These are phyloP conservation scores for Orthonevra nobilis DNA, from an alignment of 2,888 invertebrate genomes.

Conservation along the genomic window DNA sequence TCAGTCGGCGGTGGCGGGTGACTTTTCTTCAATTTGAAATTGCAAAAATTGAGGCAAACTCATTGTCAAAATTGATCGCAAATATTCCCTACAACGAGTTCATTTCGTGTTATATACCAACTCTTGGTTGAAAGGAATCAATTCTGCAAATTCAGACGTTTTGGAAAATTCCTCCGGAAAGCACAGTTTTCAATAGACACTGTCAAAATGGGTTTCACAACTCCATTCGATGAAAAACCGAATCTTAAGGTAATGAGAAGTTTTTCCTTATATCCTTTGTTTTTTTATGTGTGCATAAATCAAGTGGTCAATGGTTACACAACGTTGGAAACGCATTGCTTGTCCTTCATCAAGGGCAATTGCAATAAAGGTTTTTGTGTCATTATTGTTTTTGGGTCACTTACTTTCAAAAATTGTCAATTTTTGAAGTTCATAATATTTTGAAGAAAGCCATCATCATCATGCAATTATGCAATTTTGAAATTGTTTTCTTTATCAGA, in stretches of 20 bases:
- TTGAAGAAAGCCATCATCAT: no score
- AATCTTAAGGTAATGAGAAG: slow-evolving; percentile 75
- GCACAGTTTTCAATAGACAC: slow-evolving; percentile 22
- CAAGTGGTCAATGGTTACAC: slow-evolving; percentile 43
- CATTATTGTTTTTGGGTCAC: no score
- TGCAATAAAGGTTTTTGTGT: not conserved
- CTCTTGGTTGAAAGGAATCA: slow-evolving; percentile 14
- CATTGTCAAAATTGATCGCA: not conserved
- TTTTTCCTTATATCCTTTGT: no score
- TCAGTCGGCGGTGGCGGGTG: slow-evolving; percentile 44
- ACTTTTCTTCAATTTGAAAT: slow-evolving; percentile 16
- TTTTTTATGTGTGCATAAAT: no score
- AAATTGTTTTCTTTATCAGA: slow-evolving; percentile 4
- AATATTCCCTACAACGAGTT: slow-evolving; percentile 18
- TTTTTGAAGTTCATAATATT: no score
- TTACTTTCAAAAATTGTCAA: no score
- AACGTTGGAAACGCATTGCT: slow-evolving; percentile 31
- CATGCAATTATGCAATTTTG: slow-evolving; percentile 33
- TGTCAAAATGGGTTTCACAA: slow-evolving; percentile 77
- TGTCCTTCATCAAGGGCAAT: slow-evolving; percentile 71
- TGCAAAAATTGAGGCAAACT: no score
- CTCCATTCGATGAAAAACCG: slow-evolving; percentile 76
- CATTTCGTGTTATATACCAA: slow-evolving; percentile 34
- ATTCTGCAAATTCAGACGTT: slow-evolving; percentile 39
- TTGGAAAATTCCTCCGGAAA: slow-evolving; percentile 29